phyloP scores from a whole-genome alignment of 2,888 invertebrate species.

The Tetranychus truncatus region DNA sequence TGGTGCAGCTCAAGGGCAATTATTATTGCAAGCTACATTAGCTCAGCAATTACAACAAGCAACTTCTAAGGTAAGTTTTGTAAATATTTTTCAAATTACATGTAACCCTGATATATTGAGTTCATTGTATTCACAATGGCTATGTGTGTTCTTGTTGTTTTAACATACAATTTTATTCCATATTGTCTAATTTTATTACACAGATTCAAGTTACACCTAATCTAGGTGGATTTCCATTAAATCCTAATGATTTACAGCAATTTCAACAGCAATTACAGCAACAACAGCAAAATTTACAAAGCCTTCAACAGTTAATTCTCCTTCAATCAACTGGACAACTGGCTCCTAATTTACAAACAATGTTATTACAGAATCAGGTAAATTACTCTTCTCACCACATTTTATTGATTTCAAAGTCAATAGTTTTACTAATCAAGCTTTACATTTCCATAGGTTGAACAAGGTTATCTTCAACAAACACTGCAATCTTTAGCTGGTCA shows the following conservation, averaged over 20 bases:
- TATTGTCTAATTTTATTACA: background rate
- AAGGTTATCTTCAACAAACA: conserved; percentile 28
- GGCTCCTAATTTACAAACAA: conserved; percentile 39
- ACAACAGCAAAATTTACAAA: conserved; percentile 46
- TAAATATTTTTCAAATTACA: background rate
- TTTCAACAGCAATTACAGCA: conserved; percentile 44
- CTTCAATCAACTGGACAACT: conserved; percentile 40
- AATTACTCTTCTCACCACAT: background rate
- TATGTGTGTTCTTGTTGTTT: background rate
- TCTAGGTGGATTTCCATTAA: background rate
- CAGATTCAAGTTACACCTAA: conserved; percentile 23
- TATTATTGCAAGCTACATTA: conserved; percentile 35
- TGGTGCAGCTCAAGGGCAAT: conserved; percentile 28
- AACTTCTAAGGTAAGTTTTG: conserved; percentile 14
- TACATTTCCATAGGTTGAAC: conserved; percentile 14
- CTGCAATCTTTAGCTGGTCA: conserved; percentile 27
- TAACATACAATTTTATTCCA: background rate
- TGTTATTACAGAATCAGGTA: conserved; percentile 47
- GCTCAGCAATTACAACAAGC: conserved; percentile 29
- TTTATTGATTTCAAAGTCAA: too few species aligned
- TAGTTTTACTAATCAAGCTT: background rate
- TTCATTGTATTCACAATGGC: too few species aligned
- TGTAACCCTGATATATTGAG: too few species aligned
- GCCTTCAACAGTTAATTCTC: conserved; percentile 47
- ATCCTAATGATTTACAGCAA: conserved; percentile 32